Evolutionary conservation across 1,140 invertebrate species (phyloP).

Genomic region (Branchinecta lindahli): DNA sequence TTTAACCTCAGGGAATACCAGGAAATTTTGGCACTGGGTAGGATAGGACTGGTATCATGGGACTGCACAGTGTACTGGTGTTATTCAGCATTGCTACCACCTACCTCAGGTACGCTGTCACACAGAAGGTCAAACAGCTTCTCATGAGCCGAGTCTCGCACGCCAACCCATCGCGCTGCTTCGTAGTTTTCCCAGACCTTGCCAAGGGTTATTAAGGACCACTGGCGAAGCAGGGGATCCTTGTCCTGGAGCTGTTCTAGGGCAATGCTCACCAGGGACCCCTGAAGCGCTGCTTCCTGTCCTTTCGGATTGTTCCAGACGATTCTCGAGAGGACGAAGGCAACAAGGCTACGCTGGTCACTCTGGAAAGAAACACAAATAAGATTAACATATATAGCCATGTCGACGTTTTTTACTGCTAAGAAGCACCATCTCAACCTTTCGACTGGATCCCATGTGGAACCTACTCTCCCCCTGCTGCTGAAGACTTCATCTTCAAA

Average conservation of each 20-base stretch:
- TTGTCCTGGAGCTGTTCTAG: conserved; percentile 45
- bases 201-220: conserved; percentile 85
- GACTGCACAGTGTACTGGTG: too few species aligned
- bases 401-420: not conserved
- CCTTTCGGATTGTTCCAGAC: conserved; percentile 74
- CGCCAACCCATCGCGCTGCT: conserved; percentile 84
- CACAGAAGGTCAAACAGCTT: conserved; percentile 65
- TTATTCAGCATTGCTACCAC: too few species aligned
- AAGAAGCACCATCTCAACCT: too few species aligned
- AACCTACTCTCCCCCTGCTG: not conserved
- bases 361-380: conserved; percentile 38
- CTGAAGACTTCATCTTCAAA: too few species aligned
- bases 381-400: not conserved
- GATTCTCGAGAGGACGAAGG: conserved; percentile 79
- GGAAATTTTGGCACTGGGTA: too few species aligned
- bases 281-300: conserved; percentile 71
- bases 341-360: conserved; percentile 71
- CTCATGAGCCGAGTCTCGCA: conserved; percentile 87
- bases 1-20: too few species aligned
- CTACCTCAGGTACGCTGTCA: conserved; percentile 67
- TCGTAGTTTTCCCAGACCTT: conserved; percentile 85
- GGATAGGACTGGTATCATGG: too few species aligned
- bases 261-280: conserved; percentile 72
- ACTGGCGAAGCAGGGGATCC: conserved; percentile 58
- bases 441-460: conserved; percentile 11